A percentile compares a stretch with the other conserved stretches of the same genome.
Conservation (phyloP, 2,797 vertebrate genomes). For the Macropus fuliginosus region DNA sequence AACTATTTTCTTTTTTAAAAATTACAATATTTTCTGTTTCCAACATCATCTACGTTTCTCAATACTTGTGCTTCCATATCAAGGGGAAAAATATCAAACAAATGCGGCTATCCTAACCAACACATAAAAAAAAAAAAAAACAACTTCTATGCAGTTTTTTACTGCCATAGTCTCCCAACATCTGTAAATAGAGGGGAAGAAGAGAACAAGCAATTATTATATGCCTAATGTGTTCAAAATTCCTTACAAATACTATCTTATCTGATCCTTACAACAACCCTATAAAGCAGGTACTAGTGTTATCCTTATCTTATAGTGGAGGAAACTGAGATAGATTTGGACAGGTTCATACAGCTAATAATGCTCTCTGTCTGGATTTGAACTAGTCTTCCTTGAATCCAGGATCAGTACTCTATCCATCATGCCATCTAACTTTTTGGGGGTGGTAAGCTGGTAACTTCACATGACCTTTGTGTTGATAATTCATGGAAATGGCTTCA, state of each 20-base stretch:
- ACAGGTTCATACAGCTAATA: neutral
- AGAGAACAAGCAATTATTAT: neutral
- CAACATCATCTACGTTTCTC: neutral
- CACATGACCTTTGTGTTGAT: neutral
- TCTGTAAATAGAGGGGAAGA: neutral
- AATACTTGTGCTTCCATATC: neutral
- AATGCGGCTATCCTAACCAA: neutral
- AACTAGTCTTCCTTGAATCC: neutral
- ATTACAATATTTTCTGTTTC: neutral
- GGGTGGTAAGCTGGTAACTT: neutral
- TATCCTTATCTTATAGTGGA: neutral
- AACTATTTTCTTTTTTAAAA: neutral
- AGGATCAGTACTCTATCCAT: neutral
- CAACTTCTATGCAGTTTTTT: neutral
- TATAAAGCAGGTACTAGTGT: neutral
- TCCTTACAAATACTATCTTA: neutral
- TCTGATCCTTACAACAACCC: neutral
- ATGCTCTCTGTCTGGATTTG: neutral
- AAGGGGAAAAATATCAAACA: neutral
- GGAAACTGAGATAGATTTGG: neutral
- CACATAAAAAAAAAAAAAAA: neutral
- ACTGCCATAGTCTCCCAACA: neutral
- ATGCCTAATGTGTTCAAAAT: neutral
- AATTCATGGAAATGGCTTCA: conserved; percentile 37
- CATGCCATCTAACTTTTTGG: neutral